phyloP scores from a whole-genome alignment of 1,140 invertebrate genomes.

The Drosophila chauvacae region DNA sequence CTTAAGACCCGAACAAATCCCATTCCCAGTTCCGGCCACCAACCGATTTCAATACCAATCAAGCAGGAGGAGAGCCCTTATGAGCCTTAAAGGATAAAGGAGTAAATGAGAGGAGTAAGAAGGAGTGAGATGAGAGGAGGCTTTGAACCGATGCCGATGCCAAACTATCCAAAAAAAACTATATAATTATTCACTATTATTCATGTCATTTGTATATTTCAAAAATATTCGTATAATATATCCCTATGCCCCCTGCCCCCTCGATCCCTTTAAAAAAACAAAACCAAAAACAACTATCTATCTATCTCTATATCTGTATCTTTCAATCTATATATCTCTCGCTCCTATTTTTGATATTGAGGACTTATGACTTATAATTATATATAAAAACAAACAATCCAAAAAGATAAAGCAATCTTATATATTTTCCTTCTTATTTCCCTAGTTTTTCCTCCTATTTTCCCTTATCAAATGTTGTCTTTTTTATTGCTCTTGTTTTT shows the following conservation, averaged over 20 bases:
- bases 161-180: constrained; percentile 29
- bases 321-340: constrained; percentile 25
- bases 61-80: constrained; percentile 14
- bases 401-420: constrained; percentile 33
- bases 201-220: constrained; percentile 68
- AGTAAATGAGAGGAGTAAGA: constrained; percentile 15
- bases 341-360: constrained; percentile 37
- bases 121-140: constrained; percentile 18
- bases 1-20: constrained; percentile 15
- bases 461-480: constrained; percentile 18
- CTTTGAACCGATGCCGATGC: constrained; percentile 42
- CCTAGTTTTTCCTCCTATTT: constrained; percentile 15
- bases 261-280: constrained; percentile 10
- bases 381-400: constrained; percentile 8
- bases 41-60: neutral
- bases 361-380: constrained; percentile 38
- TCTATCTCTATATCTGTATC: constrained; percentile 28
- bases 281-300: constrained; percentile 11
- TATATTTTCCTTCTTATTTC: constrained; percentile 18
- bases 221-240: constrained; percentile 58
- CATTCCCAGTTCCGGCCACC: neutral
- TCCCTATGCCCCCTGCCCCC: constrained; percentile 30
- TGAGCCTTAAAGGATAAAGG: neutral
- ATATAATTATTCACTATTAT: constrained; percentile 57
- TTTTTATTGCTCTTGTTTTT: constrained; percentile 26